phyloP scores from a whole-genome alignment of 2,888 invertebrate genomes.

The Cremastinae sp. region DNA sequence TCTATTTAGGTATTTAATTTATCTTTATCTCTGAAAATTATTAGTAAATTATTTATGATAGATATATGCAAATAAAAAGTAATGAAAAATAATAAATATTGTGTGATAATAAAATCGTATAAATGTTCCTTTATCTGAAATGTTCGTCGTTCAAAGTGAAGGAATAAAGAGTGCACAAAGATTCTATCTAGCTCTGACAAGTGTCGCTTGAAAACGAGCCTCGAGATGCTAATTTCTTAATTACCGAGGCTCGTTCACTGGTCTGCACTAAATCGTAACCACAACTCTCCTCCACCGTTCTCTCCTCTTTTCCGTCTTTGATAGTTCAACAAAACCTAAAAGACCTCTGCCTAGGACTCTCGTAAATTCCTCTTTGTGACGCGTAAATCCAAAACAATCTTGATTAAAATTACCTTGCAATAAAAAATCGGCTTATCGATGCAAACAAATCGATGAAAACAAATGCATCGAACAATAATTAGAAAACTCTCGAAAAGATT shows the following conservation, averaged over 20 bases:
- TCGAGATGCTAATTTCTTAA: slow-evolving; percentile 74
- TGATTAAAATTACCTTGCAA: slow-evolving; percentile 6
- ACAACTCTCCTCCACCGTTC: background rate
- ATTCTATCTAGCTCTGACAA: slow-evolving; percentile 5
- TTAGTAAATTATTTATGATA: no score
- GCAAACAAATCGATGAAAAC: no score
- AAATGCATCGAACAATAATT: no score
- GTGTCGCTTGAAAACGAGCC: slow-evolving; percentile 21
- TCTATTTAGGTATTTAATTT: background rate
- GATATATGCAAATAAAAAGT: slow-evolving; percentile 8
- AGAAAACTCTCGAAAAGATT: no score
- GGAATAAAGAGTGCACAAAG: slow-evolving; percentile 1
- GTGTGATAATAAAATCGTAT: no score
- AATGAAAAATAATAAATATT: no score
- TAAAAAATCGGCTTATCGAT: background rate
- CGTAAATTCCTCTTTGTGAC: background rate
- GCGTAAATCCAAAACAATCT: background rate
- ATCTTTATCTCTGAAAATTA: no score
- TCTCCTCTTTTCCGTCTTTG: slow-evolving; percentile 29
- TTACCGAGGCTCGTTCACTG: slow-evolving; percentile 74
- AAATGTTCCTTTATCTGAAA: no score
- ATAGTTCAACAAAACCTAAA: slow-evolving; percentile 27
- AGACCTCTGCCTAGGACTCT: background rate
- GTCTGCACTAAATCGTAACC: slow-evolving; percentile 68
- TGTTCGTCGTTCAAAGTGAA: background rate